phyloP scores from a whole-genome alignment of 2,888 invertebrate species.

The Leptinotarsa peninsularis region DNA sequence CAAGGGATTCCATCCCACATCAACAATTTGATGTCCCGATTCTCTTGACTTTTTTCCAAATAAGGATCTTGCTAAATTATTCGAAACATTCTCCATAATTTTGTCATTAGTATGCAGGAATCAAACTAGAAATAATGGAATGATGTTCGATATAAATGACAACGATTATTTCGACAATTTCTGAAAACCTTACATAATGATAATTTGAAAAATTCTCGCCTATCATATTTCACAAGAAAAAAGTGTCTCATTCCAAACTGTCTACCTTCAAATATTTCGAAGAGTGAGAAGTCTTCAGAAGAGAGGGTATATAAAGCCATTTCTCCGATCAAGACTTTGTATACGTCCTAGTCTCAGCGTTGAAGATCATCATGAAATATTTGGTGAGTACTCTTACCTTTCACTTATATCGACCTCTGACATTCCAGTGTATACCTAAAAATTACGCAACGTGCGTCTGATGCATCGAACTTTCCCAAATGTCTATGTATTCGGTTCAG shows the following conservation, averaged over 20 bases:
- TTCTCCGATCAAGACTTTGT: slow-evolving; percentile 53
- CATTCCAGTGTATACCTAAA: slow-evolving; percentile 47
- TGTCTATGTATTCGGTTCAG: neutral
- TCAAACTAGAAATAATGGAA: neutral
- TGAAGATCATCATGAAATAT: slow-evolving; percentile 66
- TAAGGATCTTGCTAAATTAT: neutral
- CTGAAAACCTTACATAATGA: neutral
- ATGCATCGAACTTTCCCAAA: neutral
- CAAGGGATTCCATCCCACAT: no score
- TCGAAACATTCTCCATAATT: neutral
- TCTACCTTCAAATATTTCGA: slow-evolving; percentile 28
- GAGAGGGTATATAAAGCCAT: slow-evolving; percentile 56
- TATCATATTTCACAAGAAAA: slow-evolving; percentile 33
- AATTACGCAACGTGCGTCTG: slow-evolving; percentile 45
- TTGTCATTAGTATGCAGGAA: neutral
- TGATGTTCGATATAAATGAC: neutral
- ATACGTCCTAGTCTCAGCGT: slow-evolving; percentile 52
- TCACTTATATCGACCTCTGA: slow-evolving; percentile 52
- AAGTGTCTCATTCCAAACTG: slow-evolving; percentile 41
- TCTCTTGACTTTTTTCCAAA: neutral
- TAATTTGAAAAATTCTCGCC: slow-evolving; percentile 5
- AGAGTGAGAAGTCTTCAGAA: slow-evolving; percentile 49
- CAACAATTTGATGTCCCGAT: no score
- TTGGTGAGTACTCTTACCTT: slow-evolving; percentile 65
- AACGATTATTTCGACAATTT: slow-evolving; percentile 1